A percentile compares a stretch with the other conserved stretches of the same genome.
phyloP scores from a whole-genome alignment of 92 coral and sea anemone species.

The Epizoanthus ramosus region DNA sequence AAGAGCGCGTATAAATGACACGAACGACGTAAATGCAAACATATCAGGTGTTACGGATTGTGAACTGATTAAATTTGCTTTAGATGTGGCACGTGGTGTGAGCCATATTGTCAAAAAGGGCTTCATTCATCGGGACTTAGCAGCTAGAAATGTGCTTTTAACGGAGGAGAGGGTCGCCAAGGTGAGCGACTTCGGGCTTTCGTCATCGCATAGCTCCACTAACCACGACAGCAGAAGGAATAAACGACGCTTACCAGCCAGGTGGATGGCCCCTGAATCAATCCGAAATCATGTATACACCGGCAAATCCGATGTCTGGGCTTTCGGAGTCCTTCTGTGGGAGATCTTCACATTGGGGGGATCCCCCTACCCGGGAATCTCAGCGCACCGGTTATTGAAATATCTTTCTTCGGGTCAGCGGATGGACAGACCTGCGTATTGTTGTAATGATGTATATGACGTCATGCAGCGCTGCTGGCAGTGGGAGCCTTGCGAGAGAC shows the following conservation, averaged over 20 bases:
- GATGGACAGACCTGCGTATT: slow-evolving; percentile 1
- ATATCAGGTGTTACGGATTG: background rate
- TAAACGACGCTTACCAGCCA: slow-evolving; percentile 3
- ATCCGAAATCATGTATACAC: background rate
- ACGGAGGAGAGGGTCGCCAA: slow-evolving; percentile 4
- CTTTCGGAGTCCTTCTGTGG: slow-evolving; percentile 21
- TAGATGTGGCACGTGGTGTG: slow-evolving; percentile 20
- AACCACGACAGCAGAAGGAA: background rate
- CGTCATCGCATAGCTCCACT: background rate
- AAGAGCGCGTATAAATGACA: slow-evolving; percentile 5
- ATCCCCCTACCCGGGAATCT: slow-evolving; percentile 12
- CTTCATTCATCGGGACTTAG: slow-evolving; percentile 16
- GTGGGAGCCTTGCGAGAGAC: background rate
- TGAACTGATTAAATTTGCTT: slow-evolving; percentile 6
- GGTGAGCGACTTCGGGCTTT: slow-evolving; percentile 26
- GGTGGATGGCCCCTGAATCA: slow-evolving; percentile 25
- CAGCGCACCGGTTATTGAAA: slow-evolving; percentile 15
- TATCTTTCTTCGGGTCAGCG: slow-evolving; percentile 25
- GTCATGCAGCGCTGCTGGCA: slow-evolving; percentile 31
- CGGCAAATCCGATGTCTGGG: slow-evolving; percentile 24
- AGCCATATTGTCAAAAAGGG: background rate
- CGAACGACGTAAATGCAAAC: background rate
- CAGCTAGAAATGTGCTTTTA: slow-evolving; percentile 25
- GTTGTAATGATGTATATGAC: slow-evolving; percentile 8
- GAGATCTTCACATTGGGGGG: slow-evolving; percentile 24